Evolutionary conservation across 92 coral and sea anemone genomes (phyloP), one percentile per base, ranked within the genome.

Genomic region (Porites rus): DNA sequence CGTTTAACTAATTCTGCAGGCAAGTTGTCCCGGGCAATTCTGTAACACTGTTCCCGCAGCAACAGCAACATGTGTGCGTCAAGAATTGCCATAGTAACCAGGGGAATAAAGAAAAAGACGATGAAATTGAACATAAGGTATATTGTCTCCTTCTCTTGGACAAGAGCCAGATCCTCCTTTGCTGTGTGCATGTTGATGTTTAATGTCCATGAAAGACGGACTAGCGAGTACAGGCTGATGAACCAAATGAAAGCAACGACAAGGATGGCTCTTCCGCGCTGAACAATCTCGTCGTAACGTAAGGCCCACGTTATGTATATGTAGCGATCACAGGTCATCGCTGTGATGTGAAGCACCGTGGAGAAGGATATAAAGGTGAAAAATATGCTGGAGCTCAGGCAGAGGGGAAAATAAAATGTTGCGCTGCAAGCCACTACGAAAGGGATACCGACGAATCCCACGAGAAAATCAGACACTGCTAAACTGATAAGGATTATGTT

Each of bases 391-490:
- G 83, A 51, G 14, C 76, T 77, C 20, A 25, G 3, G 54, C 83
- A 77, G 9, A 85, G 7, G 61, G 69, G 24, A 8, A 28, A 63
- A n/a, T 16, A 14, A 16, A 24, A n/a, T 4, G 60, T 59, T 3
- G 76, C 19, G 16, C 25, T 83, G 69, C 88, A 76, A 0, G 75
- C 81, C 58, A 85, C 68, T 14, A 85, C 59, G 12, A 85, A 70
- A 6, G 88, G 88, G 53, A 85, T 85, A 0, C 88, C 88, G 17
- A 76, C 58, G 3, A 69, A 14, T 25, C 88, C 88, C 76, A 77
- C 79, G 10, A 85, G 77, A 18, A 85, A 85, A 46, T 85, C 88
- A 17, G 88, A 85, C 69, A 85, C 76, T 1, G 88, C 88, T 77
- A 85, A 69, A 68, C 88, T 85, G 19, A 76, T 76, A 14, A 85